Evolutionary conservation across 1,140 invertebrate genomes (phyloP).

Genomic region (Drosophila pandora): DNA sequence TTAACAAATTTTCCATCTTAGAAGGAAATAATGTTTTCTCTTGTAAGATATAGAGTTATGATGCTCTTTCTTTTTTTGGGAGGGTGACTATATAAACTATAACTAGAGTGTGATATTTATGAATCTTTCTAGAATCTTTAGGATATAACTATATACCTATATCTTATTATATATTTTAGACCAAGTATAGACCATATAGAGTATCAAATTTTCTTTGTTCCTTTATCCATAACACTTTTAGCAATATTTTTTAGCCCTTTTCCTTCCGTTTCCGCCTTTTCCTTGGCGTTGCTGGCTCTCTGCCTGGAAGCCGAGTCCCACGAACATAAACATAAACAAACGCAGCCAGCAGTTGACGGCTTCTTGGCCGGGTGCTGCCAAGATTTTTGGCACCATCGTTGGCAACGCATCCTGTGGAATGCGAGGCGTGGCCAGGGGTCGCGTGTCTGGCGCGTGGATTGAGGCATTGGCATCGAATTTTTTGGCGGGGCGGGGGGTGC

Average conservation of each 20-base stretch:
- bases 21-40: constrained; percentile 35
- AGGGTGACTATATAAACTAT: too few species aligned
- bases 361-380: constrained; percentile 53
- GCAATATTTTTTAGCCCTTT: neutral
- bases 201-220: neutral
- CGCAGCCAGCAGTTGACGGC: constrained; percentile 39
- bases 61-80: neutral
- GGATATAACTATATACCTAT: too few species aligned
- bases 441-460: constrained; percentile 59
- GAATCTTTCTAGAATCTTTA: too few species aligned
- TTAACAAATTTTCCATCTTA: constrained; percentile 35
- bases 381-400: constrained; percentile 68
- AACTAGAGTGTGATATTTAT: too few species aligned
- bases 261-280: neutral
- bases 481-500: constrained; percentile 19
- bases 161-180: too few species aligned
- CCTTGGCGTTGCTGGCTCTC: neutral
- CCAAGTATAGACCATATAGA: neutral
- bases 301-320: constrained; percentile 31
- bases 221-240: neutral
- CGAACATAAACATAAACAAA: constrained; percentile 73
- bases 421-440: constrained; percentile 51
- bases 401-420: constrained; percentile 76
- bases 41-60: neutral
- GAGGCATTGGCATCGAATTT: constrained; percentile 18